phyloP scores from a whole-genome alignment of 2,888 invertebrate genomes.

The Acleris laterana region DNA sequence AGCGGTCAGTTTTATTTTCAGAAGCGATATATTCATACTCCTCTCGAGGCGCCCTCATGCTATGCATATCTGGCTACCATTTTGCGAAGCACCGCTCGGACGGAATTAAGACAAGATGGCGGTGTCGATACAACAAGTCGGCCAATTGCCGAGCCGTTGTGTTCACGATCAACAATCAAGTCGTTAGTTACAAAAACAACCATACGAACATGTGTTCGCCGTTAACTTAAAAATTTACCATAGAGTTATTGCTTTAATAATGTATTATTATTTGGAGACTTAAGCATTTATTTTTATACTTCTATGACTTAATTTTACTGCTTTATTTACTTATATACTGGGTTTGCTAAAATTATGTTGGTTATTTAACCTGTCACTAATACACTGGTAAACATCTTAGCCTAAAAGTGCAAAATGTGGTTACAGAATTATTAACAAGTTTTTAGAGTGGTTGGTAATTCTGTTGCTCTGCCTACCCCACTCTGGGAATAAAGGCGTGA shows the following conservation, averaged over 20 bases:
- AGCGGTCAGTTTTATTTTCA: neutral
- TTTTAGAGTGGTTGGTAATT: too few relatives aligned
- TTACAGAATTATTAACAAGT: too few relatives aligned
- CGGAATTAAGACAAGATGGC: slow-evolving; percentile 26
- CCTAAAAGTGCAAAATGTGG: too few relatives aligned
- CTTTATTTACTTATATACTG: too few relatives aligned
- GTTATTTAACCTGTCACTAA: too few relatives aligned
- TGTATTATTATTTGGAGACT: too few relatives aligned
- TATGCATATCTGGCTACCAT: slow-evolving; percentile 16
- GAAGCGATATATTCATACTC: slow-evolving; percentile 2
- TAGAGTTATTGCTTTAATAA: neutral
- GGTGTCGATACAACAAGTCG: slow-evolving; percentile 13
- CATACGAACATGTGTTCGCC: slow-evolving; percentile 9
- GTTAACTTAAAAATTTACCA: neutral
- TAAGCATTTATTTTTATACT: too few relatives aligned
- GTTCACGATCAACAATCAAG: slow-evolving; percentile 7
- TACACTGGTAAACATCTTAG: too few relatives aligned
- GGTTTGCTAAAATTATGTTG: too few relatives aligned
- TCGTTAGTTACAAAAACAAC: slow-evolving; percentile 6
- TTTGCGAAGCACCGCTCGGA: slow-evolving; percentile 20
- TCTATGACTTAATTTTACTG: too few relatives aligned
- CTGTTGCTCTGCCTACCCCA: too few relatives aligned
- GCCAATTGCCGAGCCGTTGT: slow-evolving; percentile 17
- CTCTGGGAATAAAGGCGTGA: too few relatives aligned
- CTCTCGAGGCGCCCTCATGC: slow-evolving; percentile 6